Percentiles rank a stretch among this genome's conserved stretches.
Conservation (phyloP, 2,888 invertebrate species). For the Hetaerina titia region DNA sequence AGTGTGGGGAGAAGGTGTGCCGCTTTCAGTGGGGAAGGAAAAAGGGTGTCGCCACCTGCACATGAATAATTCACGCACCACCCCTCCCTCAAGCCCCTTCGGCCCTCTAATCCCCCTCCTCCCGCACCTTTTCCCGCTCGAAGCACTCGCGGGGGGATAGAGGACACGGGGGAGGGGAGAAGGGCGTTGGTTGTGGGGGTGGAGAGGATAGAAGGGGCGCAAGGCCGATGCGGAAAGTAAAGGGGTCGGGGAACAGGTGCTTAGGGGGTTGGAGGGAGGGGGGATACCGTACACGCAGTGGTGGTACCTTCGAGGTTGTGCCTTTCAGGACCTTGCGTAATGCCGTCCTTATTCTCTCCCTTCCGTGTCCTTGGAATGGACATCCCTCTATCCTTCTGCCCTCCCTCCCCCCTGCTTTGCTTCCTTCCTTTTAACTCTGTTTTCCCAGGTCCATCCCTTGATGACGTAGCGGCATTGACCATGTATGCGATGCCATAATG, state of each 20-base stretch:
- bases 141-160: not conserved
- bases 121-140: not conserved
- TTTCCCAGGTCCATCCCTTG: not conserved
- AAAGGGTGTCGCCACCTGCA: constrained; percentile 61
- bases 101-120: not conserved
- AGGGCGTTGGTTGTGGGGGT: not conserved
- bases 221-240: not conserved
- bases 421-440: not conserved
- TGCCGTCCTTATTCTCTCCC: not conserved
- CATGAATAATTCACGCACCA: constrained; percentile 62
- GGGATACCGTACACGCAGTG: not conserved
- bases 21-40: constrained; percentile 28
- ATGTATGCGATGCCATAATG: not conserved
- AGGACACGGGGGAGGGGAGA: not conserved
- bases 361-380: not conserved
- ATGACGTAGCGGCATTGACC: not conserved
- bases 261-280: no score
- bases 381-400: not conserved
- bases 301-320: not conserved
- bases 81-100: not conserved
- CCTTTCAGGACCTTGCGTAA: not conserved
- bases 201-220: not conserved
- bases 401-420: no score
- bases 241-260: not conserved
- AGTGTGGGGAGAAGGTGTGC: not conserved